Base-by-base conservation (phyloP, 2,888 invertebrate genomes). In the Slavum lentiscoides region DNA sequence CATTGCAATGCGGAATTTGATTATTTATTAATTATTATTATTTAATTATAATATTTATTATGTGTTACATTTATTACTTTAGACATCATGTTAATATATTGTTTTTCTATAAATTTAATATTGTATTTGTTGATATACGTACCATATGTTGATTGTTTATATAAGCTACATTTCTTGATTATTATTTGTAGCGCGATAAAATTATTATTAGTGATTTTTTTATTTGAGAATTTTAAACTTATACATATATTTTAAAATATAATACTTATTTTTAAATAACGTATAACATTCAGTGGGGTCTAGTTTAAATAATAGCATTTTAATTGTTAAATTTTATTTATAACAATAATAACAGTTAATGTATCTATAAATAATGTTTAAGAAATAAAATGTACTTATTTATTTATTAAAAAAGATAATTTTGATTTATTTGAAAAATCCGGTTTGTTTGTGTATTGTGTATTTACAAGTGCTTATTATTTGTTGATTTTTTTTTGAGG, bases 391-490 rank as follows among this genome's bases (percentile, higher is more conserved):
- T 49, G 9, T 49, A 49, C 43, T 43, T 43, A 9, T 49, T 49
- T 49, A 49, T 49, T 49, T 49, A 13, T 67, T 49, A 2, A 43
- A 43, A 53, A 69, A 9, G 30, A 17, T 11, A 55, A 6, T 55
- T 69, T 53, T 30, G 21, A 23, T 69, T 55, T 69, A 23, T 30
- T 53, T 67, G 43, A 4, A 43, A 67, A 11, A 43, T 5, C 13
- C 11, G 21, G 43, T 43, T n/a, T n/a, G 13, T n/a, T 2, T 8
- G 13, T 19, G 19, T 55, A 55, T 8, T 55, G 55, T 17, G 17
- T 53, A 53, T 17, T 53, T 13, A 7, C 5, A 66, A 30, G 13
- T 74, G 74, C 62, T 74, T 74, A 64, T 74, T 74, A 11, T 53
- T 74, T 23, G 17, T 62, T 62, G 6, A 23, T 61, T 19, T 37